Percentiles rank a stretch among this genome's conserved stretches.
These are phyloP conservation scores for Monomorium pharaonis DNA, from an alignment of 1,140 invertebrate genomes.

Conservation along the genomic window DNA sequence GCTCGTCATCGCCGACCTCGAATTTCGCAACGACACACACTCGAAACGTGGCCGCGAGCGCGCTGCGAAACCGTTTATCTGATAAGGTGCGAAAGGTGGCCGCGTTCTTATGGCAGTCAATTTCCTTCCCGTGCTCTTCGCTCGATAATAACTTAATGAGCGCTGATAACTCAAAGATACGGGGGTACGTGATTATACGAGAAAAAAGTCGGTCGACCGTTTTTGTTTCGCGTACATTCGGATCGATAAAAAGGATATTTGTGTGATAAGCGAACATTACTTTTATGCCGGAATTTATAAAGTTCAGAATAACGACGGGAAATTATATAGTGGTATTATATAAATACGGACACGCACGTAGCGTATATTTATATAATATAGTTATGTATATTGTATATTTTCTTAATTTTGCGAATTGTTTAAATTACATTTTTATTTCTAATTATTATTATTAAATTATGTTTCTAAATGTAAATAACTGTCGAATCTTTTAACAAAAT, in stretches of 20 bases:
- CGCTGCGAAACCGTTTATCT: conserved; percentile 32
- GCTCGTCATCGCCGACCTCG: conserved; percentile 36
- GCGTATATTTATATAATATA: background rate
- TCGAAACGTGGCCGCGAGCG: background rate
- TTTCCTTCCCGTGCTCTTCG: background rate
- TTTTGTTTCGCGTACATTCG: background rate
- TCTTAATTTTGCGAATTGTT: background rate
- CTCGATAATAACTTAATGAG: conserved; percentile 44
- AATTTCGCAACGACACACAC: conserved; percentile 36
- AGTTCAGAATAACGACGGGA: background rate
- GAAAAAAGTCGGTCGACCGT: background rate
- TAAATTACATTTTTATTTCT: background rate
- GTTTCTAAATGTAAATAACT: background rate
- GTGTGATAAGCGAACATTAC: background rate
- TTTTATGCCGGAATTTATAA: background rate
- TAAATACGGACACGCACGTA: background rate
- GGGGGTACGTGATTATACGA: background rate
- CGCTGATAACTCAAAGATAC: conserved; percentile 5
- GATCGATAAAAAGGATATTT: conserved; percentile 1
- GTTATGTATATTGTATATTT: too few species aligned
- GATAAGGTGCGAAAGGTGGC: conserved; percentile 35
- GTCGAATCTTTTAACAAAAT: background rate
- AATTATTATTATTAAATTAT: background rate
- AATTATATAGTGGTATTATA: background rate
- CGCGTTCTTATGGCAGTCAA: background rate